Evolutionary conservation across 2,888 invertebrate genomes (phyloP), one percentile per base, ranked within the genome.

Genomic region (Drosophila peninsularis): DNA sequence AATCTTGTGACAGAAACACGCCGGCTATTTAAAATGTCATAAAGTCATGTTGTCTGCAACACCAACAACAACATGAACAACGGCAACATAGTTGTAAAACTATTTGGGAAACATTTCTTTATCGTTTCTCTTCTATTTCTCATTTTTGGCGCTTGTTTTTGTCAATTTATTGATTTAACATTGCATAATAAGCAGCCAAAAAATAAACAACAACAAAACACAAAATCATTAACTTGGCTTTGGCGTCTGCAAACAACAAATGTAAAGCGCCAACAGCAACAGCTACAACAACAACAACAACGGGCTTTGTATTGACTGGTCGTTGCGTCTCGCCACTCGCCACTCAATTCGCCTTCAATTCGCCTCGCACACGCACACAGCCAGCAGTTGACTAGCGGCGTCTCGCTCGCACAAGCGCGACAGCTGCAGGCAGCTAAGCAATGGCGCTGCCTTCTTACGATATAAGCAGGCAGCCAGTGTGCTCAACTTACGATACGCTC

Each of bases 381-480:
- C 14, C 37, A 24, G 45, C 36, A 44, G 17, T 78, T 65, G 53
- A 71, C 58, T 81, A 78, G 60, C 55, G 78, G 55, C 64, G 60
- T 85, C 88, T 66, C 88, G 64, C 81, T 88, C 37, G 54, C 79
- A 50, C 76, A 21, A 24, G 14, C 27, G 62, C 62, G 52, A 41
- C 47, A 68, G 60, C 62, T 45, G 68, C 50, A 42, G 30, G 50
- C 42, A 63, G 79, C 76, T 62, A 71, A 75, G 78, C 75, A 80
- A 78, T 88, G 85, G 85, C 79, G 88, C 88, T 75, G 83, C 85
- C 83, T 83, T 87, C 83, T 87, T 83, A 83, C 83, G 83, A 87
- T 83, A 84, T 87, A 80, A 82, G 82, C 81, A 78, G 49, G 17
- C 19, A 47, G 64, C 10, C 47, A 47, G 62, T 58, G 64, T 55